Conservation (phyloP, 2,113 vertebrate genomes). For the Suricata suricatta region DNA sequence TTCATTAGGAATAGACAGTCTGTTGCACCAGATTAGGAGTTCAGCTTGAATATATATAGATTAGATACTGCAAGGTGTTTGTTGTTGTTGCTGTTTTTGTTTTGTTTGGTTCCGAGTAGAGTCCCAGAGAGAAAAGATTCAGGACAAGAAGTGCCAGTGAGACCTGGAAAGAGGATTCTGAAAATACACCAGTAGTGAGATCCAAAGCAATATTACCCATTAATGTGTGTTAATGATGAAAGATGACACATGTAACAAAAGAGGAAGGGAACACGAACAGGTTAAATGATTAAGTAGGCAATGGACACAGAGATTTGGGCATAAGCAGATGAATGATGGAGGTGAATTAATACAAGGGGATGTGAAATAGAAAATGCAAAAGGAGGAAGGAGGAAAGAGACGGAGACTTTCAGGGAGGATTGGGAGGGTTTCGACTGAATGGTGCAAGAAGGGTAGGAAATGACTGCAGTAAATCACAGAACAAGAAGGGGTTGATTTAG, state of each 20-base stretch:
- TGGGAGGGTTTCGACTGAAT: slow-evolving; percentile 23
- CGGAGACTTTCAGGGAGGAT: slow-evolving; percentile 10
- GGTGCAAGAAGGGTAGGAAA: slow-evolving; percentile 47
- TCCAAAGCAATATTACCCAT: neutral
- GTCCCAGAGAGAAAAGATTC: neutral
- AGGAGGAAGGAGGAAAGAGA: slow-evolving; percentile 47
- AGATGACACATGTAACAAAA: neutral
- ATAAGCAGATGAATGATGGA: slow-evolving; percentile 31
- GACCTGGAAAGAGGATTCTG: neutral
- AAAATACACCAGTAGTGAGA: neutral
- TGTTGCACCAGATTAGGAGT: slow-evolving; percentile 2
- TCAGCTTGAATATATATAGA: slow-evolving; percentile 52
- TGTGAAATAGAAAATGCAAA: slow-evolving; percentile 16
- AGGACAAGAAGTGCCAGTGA: neutral
- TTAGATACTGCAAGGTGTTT: neutral
- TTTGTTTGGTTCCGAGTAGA: neutral
- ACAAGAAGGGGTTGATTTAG: slow-evolving; percentile 71
- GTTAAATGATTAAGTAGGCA: slow-evolving; percentile 48
- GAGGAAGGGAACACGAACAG: neutral
- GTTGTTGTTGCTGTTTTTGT: no score
- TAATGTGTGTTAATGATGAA: slow-evolving; percentile 44
- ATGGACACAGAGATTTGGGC: neutral
- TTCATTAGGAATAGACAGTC: slow-evolving; percentile 21
- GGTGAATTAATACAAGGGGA: slow-evolving; percentile 64
- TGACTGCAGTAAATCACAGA: slow-evolving; percentile 61